A percentile compares a stretch with the other conserved stretches of the same genome.
Evolutionary conservation across 2,797 vertebrate genomes (phyloP).

Genomic region (Echiichthys vipera): DNA sequence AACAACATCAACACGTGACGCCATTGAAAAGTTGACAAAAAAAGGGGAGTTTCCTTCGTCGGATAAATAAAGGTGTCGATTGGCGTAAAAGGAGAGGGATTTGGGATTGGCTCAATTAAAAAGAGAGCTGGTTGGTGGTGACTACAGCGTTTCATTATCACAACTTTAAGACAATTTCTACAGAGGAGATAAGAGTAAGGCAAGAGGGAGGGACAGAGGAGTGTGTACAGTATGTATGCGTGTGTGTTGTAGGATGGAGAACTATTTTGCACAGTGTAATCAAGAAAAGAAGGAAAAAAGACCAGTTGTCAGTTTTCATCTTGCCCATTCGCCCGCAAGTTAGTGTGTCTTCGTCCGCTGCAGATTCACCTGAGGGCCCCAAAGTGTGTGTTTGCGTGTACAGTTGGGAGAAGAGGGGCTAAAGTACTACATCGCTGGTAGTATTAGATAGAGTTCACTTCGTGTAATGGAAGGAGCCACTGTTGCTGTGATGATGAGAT

Average conservation of each 20-base stretch:
- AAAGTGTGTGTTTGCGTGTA: constrained; percentile 23
- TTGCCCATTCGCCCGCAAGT: constrained; percentile 10
- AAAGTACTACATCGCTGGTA: constrained; percentile 45
- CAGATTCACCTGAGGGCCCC: constrained; percentile 56
- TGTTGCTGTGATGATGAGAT: neutral
- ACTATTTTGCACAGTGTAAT: constrained; percentile 67
- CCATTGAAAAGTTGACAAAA: constrained; percentile 71
- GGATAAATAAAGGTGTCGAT: constrained; percentile 19
- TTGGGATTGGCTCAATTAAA: constrained; percentile 47
- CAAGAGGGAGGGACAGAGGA: constrained; percentile 38
- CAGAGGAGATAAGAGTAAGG: constrained; percentile 53
- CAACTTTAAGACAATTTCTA: constrained; percentile 62
- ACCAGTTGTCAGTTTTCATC: constrained; percentile 35
- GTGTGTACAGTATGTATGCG: constrained; percentile 29
- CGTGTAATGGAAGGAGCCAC: constrained; percentile 36
- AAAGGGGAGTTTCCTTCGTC: constrained; percentile 6
- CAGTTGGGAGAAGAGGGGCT: constrained; percentile 12
- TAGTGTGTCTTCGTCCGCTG: constrained; percentile 28
- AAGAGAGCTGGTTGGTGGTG: constrained; percentile 36
- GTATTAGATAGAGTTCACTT: constrained; percentile 37
- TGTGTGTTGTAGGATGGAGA: neutral
- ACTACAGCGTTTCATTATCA: constrained; percentile 57
- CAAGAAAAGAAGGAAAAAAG: constrained; percentile 35
- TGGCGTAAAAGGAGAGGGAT: constrained; percentile 18
- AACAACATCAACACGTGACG: constrained; percentile 82